A percentile compares a stretch with the other conserved stretches of the same genome.
Evolutionary conservation across 2,888 invertebrate genomes (phyloP).

Genomic region (Toxonevra muliebris): DNA sequence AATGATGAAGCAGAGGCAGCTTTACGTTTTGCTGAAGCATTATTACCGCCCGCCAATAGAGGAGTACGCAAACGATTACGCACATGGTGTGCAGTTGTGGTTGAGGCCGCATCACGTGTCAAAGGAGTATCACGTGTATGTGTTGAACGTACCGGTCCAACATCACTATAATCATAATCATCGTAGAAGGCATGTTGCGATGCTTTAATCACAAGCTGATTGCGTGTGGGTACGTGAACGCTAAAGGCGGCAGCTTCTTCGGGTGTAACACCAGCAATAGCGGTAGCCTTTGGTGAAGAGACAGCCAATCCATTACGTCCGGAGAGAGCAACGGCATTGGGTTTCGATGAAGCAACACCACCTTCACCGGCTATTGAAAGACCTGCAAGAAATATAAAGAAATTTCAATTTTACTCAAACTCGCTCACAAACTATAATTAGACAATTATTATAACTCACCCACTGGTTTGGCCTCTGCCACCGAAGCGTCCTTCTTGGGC

Average conservation of each 20-base stretch:
- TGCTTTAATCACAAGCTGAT: constrained; percentile 57
- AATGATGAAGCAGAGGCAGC: no score
- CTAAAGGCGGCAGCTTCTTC: constrained; percentile 62
- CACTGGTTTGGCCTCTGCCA: constrained; percentile 81
- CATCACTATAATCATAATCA: constrained; percentile 49
- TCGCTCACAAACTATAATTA: not conserved
- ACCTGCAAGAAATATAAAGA: constrained; percentile 64
- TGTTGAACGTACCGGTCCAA: constrained; percentile 38
- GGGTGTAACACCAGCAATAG: constrained; percentile 74
- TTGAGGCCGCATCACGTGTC: not conserved
- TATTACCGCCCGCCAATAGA: constrained; percentile 26
- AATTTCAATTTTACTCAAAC: constrained; percentile 2
- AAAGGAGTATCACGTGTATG: constrained; percentile 41
- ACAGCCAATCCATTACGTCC: constrained; percentile 77
- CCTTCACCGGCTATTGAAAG: constrained; percentile 72
- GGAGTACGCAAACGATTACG: not conserved
- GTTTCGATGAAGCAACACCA: constrained; percentile 78
- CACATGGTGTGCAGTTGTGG: not conserved
- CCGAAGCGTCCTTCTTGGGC: constrained; percentile 70
- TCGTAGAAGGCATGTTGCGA: constrained; percentile 39
- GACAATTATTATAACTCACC: constrained; percentile 64
- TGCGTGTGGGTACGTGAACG: constrained; percentile 55
- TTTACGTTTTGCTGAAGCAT: not conserved
- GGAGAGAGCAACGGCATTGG: constrained; percentile 75
- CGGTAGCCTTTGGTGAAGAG: constrained; percentile 77